Evolutionary conservation across 2,888 invertebrate genomes (phyloP), one percentile per base, ranked within the genome.

Genomic region (Rapana venosa): DNA sequence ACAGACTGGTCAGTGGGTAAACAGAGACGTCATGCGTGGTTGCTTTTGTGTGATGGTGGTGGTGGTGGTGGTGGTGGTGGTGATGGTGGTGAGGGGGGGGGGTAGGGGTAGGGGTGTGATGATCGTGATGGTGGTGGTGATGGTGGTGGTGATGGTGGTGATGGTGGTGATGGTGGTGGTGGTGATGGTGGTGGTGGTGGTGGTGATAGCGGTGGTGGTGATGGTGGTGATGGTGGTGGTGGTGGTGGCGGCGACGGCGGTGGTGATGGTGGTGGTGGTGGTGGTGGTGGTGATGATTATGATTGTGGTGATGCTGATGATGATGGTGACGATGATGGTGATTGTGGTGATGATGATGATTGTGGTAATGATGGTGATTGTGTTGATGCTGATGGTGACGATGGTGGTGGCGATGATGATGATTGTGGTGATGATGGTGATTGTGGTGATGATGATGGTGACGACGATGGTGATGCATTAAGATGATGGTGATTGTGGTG

Each of bases 1-100:
- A n/a, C 86, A 86, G 35, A 20, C 86, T 86, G 86, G 86, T 86
- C 5, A 61, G 86, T 61, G 47, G 26, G 22, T 5, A 47, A 8
- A 47, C 47, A 47, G 47, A 47, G 47, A 47, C 8, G 47, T 47
- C 8, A 8, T 47, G 47, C 47, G 8, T 47, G 47, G 8, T 47
- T 47, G 47, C 47, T 47, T 47, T 47, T 47, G 47, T 47, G 47
- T 47, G 2, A 5, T 47, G 47, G 47, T 47, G 2, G 47, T 47
- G 47, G 2, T 47, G 2, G 2, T 47, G 2, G 47, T 2, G 47
- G 47, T 47, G 4, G 4, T 2, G 47, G 47, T 47, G 47, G 47
- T 2, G 47, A 8, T 2, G 47, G 47, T 2, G 47, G 47, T 2
- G 47, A 8, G 47, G 47, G 47, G 47, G 47, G 47, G 47, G 47